phyloP scores from a whole-genome alignment of 2,797 vertebrate genomes.

The Gallinago stenura region DNA sequence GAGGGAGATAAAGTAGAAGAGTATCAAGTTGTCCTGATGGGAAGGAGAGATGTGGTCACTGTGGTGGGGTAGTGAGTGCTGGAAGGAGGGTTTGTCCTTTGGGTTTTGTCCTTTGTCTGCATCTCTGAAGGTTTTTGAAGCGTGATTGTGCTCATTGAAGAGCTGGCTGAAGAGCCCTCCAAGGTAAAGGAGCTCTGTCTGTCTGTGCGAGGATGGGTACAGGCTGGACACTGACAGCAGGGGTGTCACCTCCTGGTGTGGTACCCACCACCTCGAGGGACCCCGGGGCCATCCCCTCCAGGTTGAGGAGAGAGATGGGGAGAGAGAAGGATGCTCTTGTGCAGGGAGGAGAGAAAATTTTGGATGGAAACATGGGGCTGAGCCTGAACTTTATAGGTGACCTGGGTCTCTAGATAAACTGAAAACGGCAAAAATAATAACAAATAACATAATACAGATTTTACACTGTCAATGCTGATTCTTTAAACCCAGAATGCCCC shows the following conservation, averaged over 20 bases:
- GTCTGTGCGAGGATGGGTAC: rapidly evolving
- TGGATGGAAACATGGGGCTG: not conserved
- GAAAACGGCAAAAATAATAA: not conserved
- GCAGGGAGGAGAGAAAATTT: not conserved
- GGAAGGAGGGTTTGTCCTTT: not conserved
- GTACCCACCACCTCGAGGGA: rapidly evolving
- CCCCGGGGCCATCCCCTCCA: rapidly evolving
- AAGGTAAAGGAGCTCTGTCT: not conserved
- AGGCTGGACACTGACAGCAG: not conserved
- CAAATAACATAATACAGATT: not conserved
- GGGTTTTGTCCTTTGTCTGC: not conserved
- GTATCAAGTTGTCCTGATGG: rapidly evolving
- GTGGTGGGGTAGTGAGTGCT: rapidly evolving
- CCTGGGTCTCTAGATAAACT: not conserved
- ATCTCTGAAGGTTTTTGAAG: not conserved
- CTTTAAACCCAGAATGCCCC: not conserved
- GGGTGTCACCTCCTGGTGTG: rapidly evolving
- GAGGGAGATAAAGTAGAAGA: not conserved
- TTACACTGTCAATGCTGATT: not conserved
- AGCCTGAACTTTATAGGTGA: not conserved
- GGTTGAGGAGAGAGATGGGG: not conserved
- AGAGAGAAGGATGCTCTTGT: not conserved
- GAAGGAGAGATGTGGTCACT: not conserved
- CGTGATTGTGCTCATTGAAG: not conserved
- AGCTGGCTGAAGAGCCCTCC: not conserved